Conservation (phyloP, 2,797 vertebrate genomes). For the Esox masquinongy region DNA sequence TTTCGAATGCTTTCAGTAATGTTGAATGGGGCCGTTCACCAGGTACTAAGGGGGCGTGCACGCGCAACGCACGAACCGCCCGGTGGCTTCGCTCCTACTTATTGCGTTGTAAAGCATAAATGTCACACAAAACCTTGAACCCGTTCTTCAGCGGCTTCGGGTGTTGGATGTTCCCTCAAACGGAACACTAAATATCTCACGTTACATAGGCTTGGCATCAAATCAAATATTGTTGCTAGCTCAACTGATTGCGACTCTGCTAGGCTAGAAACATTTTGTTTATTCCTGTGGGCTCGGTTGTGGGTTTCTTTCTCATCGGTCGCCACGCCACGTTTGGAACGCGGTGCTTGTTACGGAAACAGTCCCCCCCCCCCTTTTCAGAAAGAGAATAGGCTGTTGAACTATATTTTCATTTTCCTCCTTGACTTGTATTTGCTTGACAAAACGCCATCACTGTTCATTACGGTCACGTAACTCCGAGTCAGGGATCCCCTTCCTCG, state of each 20-base stretch:
- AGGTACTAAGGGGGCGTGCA: too few relatives aligned
- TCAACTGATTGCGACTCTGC: constrained; percentile 21
- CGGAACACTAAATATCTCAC: constrained; percentile 22
- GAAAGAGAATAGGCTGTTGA: constrained; percentile 5
- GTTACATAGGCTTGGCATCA: constrained; percentile 27
- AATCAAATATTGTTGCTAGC: constrained; percentile 24
- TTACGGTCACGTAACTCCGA: constrained; percentile 45
- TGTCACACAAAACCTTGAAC: constrained; percentile 48
- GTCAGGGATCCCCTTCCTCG: constrained; percentile 27
- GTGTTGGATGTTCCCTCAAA: constrained; percentile 21
- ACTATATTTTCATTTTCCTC: constrained; percentile 6
- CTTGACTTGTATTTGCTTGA: constrained; percentile 33
- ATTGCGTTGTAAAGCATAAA: constrained; percentile 17
- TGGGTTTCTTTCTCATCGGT: background rate
- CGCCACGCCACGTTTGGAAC: constrained; percentile 1
- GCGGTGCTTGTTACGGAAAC: constrained; percentile 13
- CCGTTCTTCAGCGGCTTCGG: constrained; percentile 34
- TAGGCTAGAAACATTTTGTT: constrained; percentile 19
- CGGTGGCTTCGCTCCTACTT: too few relatives aligned
- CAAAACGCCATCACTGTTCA: constrained; percentile 33
- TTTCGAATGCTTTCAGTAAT: too few relatives aligned
- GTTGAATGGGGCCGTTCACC: too few relatives aligned
- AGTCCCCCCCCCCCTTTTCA: background rate
- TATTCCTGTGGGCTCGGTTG: constrained; percentile 22
- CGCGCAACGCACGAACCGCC: too few relatives aligned